A percentile compares a stretch with the other conserved stretches of the same genome.
Evolutionary conservation across 2,797 vertebrate species (phyloP).

Genomic region (Lepilemur septentrionalis): DNA sequence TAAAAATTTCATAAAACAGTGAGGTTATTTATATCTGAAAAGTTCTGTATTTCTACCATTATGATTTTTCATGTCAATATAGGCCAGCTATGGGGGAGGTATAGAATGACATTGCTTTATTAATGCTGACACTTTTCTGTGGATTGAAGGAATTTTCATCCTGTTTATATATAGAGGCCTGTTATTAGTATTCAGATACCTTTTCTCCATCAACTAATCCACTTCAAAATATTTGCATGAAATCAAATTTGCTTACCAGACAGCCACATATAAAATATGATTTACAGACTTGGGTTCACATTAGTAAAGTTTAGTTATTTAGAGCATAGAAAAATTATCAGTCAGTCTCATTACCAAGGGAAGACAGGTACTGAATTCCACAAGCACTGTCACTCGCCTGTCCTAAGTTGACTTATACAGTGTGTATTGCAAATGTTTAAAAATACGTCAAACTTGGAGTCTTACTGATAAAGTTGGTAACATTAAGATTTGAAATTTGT

Average conservation of each 20-base stretch:
- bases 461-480: slow-evolving; percentile 54
- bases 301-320: slow-evolving; percentile 50
- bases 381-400: not conserved
- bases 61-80: slow-evolving; percentile 80
- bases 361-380: not conserved
- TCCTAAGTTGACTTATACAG: slow-evolving; percentile 51
- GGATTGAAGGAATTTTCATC: slow-evolving; percentile 63
- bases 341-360: slow-evolving; percentile 31
- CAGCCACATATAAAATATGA: slow-evolving; percentile 35
- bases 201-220: slow-evolving; percentile 46
- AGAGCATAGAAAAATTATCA: not conserved
- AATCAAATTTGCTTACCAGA: slow-evolving; percentile 64
- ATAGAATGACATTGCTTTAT: slow-evolving; percentile 72
- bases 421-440: slow-evolving; percentile 25
- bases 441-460: not conserved
- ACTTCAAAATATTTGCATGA: slow-evolving; percentile 76
- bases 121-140: slow-evolving; percentile 73
- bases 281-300: not conserved
- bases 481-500: slow-evolving; percentile 49
- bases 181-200: slow-evolving; percentile 65
- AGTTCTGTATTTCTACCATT: slow-evolving; percentile 76
- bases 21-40: slow-evolving; percentile 82
- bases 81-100: slow-evolving; percentile 67
- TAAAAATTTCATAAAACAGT: slow-evolving; percentile 75
- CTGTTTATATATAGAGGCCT: slow-evolving; percentile 19